Base-by-base conservation (phyloP, 2,888 invertebrate genomes). In the Spodoptera exigua region DNA sequence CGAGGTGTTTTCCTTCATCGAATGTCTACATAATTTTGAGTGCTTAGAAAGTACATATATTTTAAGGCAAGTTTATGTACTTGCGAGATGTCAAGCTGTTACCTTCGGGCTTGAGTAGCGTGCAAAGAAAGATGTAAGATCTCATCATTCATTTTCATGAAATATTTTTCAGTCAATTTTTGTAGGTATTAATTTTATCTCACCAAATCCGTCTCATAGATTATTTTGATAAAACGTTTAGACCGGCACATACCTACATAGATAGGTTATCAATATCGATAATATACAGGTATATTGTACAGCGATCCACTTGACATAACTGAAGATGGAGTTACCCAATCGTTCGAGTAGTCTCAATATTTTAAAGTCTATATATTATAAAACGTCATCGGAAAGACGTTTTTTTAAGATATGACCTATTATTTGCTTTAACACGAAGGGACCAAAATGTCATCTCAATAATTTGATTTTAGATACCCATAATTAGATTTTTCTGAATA, bases 241-340 rank as follows among this genome's bases (percentile, higher is more conserved):
- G 21, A 40, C 61, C 61, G 43, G 46, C 60, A 37, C 48, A 49
- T 64, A 61, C 61, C 63, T 64, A 67, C 9, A 27, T 27, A 5
- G 27, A 27, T 27, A 27, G 27, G 27, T 27, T 27, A 27, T 27
- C 27, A 27, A 27, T 18, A 46, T 62, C 47, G 67, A 68, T 75
- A 70, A 34, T 21, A 27, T 54, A 44, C 2, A 36, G 32, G 32
- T 69, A 76, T 70, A 80, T 76, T 56, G 13, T 44, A 34, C 35
- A 35, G 35, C 58, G 63, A 61, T 69, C 78, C 76, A 76, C 78
- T 80, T 77, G 70, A 80, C 59, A 63, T 58, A 27, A 32, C 36
- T 14, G 36, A 45, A 60, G 61, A 63, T 48, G 57, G 40, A 60
- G 67, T 79, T 80, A 69, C 71, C 36, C 78, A 81, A 80, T 70